Evolutionary conservation across 2,113 vertebrate genomes (phyloP), one percentile per base, ranked within the genome.

Genomic region (Rattus rattus): DNA sequence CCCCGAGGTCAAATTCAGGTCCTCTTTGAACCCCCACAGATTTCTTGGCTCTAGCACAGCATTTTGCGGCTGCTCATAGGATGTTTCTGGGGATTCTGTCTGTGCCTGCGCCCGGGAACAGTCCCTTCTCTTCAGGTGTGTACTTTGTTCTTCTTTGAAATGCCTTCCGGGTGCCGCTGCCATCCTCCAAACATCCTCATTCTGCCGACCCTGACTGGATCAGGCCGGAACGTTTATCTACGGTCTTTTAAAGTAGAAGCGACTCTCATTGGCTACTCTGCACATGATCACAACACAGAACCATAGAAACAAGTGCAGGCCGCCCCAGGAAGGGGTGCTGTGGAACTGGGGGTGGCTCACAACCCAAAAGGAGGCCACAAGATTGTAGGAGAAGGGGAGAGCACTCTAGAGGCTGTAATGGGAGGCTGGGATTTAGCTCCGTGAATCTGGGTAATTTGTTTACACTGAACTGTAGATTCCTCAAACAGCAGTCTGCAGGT

Each of bases 21-120:
- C 97, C 88, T 95, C 90, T 84, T 97, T 91, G 91, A 97, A 96
- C 96, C 88, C 72, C 97, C 97, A 97, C 91, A 90, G 96, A 97
- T 97, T 97, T 97, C 97, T 96, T 95, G 98, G 97, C 80, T 75
- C 92, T 97, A 94, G 98, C 94, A 97, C 96, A 96, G 95, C 70
- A 92, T 84, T 96, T 97, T 94, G 52, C 30, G 89, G 96, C 95
- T 83, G 79, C 87, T 97, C n/a, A 96, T 95, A 97, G 97, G 97
- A 91, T 95, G 98, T 92, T 97, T 95, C 98, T 93, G 92, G 87
- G 96, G 95, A 96, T 96, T 96, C 96, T 81, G 87, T 88, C 81
- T 97, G 98, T 95, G 97, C 98, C 81, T 97, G 98, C 94, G 97
- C 98, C 98, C 92, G 85, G 96, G 96, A 97, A 97, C 28, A 59